These are phyloP conservation scores for Scopus umbretta DNA, from an alignment of 2,113 vertebrate species.

Conservation along the genomic window DNA sequence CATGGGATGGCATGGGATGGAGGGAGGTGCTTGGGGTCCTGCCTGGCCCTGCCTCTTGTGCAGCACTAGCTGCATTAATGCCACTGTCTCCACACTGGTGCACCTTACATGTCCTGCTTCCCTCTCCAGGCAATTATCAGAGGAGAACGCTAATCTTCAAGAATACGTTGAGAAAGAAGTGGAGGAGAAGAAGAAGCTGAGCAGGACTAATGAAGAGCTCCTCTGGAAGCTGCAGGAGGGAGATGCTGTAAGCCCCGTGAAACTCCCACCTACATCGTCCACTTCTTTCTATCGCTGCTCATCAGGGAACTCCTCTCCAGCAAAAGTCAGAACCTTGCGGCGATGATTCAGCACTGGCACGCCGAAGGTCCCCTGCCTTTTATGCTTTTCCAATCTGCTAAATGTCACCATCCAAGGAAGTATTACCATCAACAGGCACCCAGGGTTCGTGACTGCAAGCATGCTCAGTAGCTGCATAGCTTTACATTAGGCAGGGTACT, in stretches of 20 bases:
- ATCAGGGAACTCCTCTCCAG: constrained; percentile 78
- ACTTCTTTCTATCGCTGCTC: constrained; percentile 78
- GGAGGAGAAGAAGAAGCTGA: constrained; percentile 95
- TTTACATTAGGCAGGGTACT: constrained; percentile 18
- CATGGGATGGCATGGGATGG: background rate
- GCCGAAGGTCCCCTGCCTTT: background rate
- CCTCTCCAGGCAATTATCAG: constrained; percentile 85
- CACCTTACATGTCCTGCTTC: background rate
- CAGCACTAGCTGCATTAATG: background rate
- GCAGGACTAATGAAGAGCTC: constrained; percentile 93
- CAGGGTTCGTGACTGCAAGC: constrained; percentile 6
- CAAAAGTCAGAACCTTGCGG: constrained; percentile 75
- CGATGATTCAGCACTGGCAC: constrained; percentile 68
- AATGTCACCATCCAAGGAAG: background rate
- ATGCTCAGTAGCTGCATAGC: constrained; percentile 42
- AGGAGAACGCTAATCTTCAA: constrained; percentile 94
- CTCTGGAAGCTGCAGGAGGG: constrained; percentile 94
- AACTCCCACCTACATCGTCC: constrained; percentile 82
- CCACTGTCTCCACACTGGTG: background rate
- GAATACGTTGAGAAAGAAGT: constrained; percentile 91
- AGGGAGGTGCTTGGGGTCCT: background rate
- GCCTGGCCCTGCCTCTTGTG: background rate
- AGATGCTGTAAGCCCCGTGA: constrained; percentile 82
- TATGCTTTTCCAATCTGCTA: background rate
- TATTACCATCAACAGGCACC: background rate